phyloP scores from a whole-genome alignment of 2,888 invertebrate species.

The Mythimna vitellina region DNA sequence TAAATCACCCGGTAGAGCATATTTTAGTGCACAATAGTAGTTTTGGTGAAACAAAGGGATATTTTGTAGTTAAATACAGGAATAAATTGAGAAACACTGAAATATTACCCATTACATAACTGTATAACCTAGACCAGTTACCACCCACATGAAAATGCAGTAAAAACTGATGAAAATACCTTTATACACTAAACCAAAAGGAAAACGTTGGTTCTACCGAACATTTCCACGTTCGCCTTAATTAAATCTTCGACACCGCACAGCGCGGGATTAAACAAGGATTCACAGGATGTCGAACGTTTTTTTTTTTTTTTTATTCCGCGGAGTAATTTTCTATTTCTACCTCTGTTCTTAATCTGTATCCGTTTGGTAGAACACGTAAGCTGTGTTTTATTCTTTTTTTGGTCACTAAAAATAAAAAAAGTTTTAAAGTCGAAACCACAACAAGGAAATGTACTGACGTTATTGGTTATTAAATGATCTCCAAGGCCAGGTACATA shows the following conservation, averaged over 20 bases:
- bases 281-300: slow-evolving; percentile 17
- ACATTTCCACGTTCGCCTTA: slow-evolving; percentile 40
- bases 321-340: slow-evolving; percentile 12
- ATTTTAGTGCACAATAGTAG: no score
- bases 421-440: no score
- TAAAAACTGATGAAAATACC: slow-evolving; percentile 12
- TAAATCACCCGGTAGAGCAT: no score
- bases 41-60: no score
- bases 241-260: slow-evolving; percentile 43
- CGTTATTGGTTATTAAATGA: no score
- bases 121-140: background rate
- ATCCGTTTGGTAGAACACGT: slow-evolving; percentile 1
- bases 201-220: slow-evolving; percentile 11
- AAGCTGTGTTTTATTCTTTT: background rate
- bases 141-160: slow-evolving; percentile 1
- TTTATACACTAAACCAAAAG: slow-evolving; percentile 28
- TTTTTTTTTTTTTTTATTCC: slow-evolving; percentile 24
- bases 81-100: no score
- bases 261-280: slow-evolving; percentile 40
- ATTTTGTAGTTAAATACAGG: no score
- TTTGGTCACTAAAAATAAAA: no score
- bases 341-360: background rate
- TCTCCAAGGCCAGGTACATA: no score
- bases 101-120: background rate
- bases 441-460: background rate